Evolutionary conservation across 2,888 invertebrate species (phyloP), one percentile per base, ranked within the genome.

Genomic region (Zaprionus bogoriensis): DNA sequence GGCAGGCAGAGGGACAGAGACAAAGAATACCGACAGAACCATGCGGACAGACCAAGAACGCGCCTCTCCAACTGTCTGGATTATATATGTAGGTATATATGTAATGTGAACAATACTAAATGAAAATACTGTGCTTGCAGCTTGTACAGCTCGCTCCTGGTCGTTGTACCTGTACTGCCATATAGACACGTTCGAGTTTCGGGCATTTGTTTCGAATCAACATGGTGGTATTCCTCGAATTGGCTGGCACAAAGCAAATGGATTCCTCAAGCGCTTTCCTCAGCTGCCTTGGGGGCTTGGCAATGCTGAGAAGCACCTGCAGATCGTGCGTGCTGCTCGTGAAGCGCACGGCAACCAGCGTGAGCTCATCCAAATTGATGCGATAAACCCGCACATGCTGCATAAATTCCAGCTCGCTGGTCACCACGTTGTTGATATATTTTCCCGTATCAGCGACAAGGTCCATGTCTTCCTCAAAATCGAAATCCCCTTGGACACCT

Each of bases 141-240:
- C 17, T 36, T 6, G 1, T 12, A 22, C n/a, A 2, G 12, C 14
- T 45, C n/a, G n/a, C n/a, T n/a, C n/a, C n/a, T n/a, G n/a, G n/a
- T n/a, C n/a, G n/a, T n/a, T n/a, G n/a, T 0, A 65, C n/a, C 25
- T 60, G 65, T 0, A 87, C 0, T 0, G 64, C 67, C 23, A 80
- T 27, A 22, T 81, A 87, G 2, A 45, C 69, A 0, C 78, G 54
- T 0, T 19, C 3, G 3, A 6, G 0, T 0, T 0, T 0, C 0
- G 0, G 0, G 14, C 80, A 87, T 1, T 66, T 81, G 39, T 87
- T 80, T 0, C 77, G 63, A 10, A 80, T 0, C n/a, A 80, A 4
- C 12, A 87, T 1, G 1, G 54, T 60, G 4, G 45, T 39, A 3
- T 68, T 58, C 0, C 0, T 28, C 0, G 58, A 20, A 0, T 10